Conservation (phyloP, 1,140 invertebrate species). For the Papilio xuthus region DNA sequence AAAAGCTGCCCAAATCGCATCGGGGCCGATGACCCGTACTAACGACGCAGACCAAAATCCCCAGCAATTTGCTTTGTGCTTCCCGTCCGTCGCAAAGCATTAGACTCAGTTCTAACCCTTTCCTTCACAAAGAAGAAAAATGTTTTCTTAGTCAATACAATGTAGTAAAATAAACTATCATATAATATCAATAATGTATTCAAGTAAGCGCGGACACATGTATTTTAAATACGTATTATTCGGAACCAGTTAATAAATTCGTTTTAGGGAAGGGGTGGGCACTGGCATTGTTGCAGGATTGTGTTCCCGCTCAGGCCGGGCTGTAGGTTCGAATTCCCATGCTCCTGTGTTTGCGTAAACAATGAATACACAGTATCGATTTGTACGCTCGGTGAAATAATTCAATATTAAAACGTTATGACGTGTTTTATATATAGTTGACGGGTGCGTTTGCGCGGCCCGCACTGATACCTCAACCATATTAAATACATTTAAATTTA, state of each 20-base stretch:
- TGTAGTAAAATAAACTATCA: constrained; percentile 79
- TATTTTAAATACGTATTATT: constrained; percentile 80
- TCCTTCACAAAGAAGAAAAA: constrained; percentile 52
- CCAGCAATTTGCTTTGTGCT: constrained; percentile 64
- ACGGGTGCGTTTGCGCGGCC: constrained; percentile 64
- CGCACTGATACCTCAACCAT: constrained; percentile 62
- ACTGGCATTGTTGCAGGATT: constrained; percentile 59
- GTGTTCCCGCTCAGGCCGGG: constrained; percentile 52
- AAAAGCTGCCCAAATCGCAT: constrained; percentile 79
- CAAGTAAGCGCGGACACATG: constrained; percentile 74
- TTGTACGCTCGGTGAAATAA: constrained; percentile 64
- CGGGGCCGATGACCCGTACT: constrained; percentile 74
- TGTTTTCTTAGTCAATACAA: constrained; percentile 68
- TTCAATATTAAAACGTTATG: constrained; percentile 68
- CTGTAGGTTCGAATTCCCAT: constrained; percentile 75
- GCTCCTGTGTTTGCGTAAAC: constrained; percentile 51
- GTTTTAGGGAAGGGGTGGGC: constrained; percentile 57
- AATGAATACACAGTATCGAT: constrained; percentile 66
- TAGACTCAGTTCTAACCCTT: constrained; percentile 53
- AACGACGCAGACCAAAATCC: constrained; percentile 78
- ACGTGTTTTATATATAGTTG: constrained; percentile 68
- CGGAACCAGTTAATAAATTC: constrained; percentile 74
- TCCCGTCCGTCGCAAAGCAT: constrained; percentile 55
- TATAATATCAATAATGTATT: constrained; percentile 81
- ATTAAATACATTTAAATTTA: constrained; percentile 63